Evolutionary conservation across 2,113 vertebrate species (phyloP).

Genomic region (Atractosteus spatula): DNA sequence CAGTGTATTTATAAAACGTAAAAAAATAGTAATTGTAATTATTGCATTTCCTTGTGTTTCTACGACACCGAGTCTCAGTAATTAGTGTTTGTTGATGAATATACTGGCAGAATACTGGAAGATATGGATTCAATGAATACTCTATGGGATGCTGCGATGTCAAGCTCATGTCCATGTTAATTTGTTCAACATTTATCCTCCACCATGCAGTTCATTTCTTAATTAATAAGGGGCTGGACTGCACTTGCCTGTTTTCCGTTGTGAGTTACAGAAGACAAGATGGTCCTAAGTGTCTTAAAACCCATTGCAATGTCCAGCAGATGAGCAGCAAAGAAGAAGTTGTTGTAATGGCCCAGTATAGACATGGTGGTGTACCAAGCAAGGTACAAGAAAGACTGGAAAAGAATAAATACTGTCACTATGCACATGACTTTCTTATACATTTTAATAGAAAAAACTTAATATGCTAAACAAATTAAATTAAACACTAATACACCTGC

Average conservation of each 20-base stretch:
- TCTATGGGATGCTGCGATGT: too few species aligned
- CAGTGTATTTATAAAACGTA: too few species aligned
- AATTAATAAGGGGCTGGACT: neutral
- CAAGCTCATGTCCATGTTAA: too few species aligned
- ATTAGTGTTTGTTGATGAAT: conserved; percentile 31
- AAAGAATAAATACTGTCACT: neutral
- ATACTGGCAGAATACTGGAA: too few species aligned
- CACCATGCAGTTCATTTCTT: too few species aligned
- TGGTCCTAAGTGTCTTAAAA: conserved; percentile 93
- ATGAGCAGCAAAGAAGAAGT: conserved; percentile 98
- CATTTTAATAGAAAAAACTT: neutral
- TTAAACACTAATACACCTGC: neutral
- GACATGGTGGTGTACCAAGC: conserved; percentile 99
- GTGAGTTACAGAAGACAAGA: conserved; percentile 95
- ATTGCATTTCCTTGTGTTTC: too few species aligned
- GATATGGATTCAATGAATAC: too few species aligned
- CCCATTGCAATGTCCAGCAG: conserved; percentile 97
- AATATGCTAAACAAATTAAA: conserved; percentile 3
- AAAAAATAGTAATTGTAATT: too few species aligned
- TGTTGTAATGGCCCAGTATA: conserved; percentile 96
- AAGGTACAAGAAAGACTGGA: conserved; percentile 90
- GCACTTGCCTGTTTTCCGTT: conserved; percentile 92
- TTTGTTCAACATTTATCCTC: too few species aligned
- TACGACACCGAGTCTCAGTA: conserved; percentile 11
- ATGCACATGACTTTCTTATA: too few species aligned